Percentiles rank a stretch among this genome's conserved stretches.
Evolutionary conservation across 1,140 invertebrate genomes (phyloP).

Genomic region (Tribolium madens): DNA sequence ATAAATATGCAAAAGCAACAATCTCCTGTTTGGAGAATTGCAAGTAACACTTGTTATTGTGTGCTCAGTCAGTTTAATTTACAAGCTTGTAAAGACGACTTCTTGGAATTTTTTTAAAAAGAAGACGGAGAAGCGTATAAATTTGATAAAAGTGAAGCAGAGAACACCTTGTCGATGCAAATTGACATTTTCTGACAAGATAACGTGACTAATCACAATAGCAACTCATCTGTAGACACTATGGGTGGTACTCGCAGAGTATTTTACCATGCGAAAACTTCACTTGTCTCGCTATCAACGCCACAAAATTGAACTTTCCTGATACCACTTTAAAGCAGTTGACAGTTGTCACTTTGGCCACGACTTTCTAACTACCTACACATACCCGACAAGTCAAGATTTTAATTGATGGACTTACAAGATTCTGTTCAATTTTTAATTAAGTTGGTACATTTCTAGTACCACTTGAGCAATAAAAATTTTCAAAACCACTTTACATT

Average conservation of each 20-base stretch:
- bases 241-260: neutral
- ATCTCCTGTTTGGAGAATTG: neutral
- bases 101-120: neutral
- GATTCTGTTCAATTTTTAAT: neutral
- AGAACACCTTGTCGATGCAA: neutral
- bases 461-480: neutral
- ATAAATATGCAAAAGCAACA: neutral
- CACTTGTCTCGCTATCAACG: neutral
- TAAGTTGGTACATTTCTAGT: neutral
- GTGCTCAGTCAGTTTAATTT: neutral
- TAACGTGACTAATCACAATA: neutral
- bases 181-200: neutral
- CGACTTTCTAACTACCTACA: neutral
- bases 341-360: neutral
- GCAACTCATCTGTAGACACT: neutral
- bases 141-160: neutral
- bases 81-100: neutral
- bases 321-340: neutral
- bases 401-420: neutral
- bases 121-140: neutral
- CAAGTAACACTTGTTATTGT: neutral
- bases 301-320: neutral
- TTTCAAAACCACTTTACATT: neutral
- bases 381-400: neutral
- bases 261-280: neutral